Base-by-base conservation (phyloP, 2,888 invertebrate genomes). In the Latrodectus hesperus region DNA sequence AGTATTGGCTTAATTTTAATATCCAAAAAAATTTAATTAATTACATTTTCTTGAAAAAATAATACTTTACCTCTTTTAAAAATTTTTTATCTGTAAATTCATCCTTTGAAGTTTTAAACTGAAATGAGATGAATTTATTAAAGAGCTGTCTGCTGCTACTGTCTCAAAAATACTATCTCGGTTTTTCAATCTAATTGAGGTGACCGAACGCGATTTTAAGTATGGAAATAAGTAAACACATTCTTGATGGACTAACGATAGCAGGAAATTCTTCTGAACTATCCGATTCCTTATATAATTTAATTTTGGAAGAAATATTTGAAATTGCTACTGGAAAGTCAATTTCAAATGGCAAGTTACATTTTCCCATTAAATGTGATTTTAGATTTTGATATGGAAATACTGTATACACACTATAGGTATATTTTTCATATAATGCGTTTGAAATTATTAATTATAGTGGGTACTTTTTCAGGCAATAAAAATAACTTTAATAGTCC, bases 141-240 rank as follows among this genome's bases (percentile, higher is more conserved):
- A 14, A 16, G 60, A 11, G 10, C n/a, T n/a, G 60, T 60, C 60
- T 60, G 60, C 60, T 60, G 16, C 60, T 60, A 38, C 38, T 38
- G 14, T 60, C 60, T 60, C 60, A 60, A 12, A n/a, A 12, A 3
- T 12, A 60, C 10, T 9, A 60, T 60, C 6, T 60, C n/a, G 6
- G 60, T 60, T 60, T 60, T 16, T 60, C 14, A 16, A 12, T 60
- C 10, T 60, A 11, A 6, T 60, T 60, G 0, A 6, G 60, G 10
- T 60, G 10, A n/a, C 6, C n/a, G 1, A 60, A 16, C 16, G 0
- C 14, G 60, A 60, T 60, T 60, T 60, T 6, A 11, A 60, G n/a
- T 11, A 88, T 88, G 88, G 88, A 88, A 73, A 38, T 88, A 14
- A 75, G 83, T 17, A 83, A 75, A 71, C 49, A 49, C 17, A 79